phyloP scores from a whole-genome alignment of 2,797 vertebrate species.

The Anguilla marmorata region DNA sequence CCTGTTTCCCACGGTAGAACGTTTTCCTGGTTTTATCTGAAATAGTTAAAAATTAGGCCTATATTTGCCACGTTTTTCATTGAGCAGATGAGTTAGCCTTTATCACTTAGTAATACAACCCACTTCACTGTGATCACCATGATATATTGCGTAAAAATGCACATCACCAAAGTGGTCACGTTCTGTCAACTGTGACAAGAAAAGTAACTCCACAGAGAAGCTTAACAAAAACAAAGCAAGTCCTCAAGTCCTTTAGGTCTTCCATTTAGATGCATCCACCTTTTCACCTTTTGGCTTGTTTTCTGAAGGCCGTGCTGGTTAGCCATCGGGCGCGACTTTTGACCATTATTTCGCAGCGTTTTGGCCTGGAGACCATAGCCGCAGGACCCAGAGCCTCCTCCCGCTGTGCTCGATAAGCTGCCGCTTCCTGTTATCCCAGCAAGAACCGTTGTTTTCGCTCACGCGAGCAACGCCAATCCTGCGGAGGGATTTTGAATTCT shows the following conservation, averaged over 20 bases:
- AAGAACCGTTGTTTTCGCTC: constrained; percentile 37
- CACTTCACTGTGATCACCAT: not conserved
- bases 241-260: not conserved
- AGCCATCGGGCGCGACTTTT: not conserved
- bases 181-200: constrained; percentile 7
- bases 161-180: not conserved
- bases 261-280: not conserved
- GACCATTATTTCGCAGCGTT: constrained; percentile 3
- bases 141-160: not conserved
- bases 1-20: not conserved
- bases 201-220: not conserved
- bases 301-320: not conserved
- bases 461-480: not conserved
- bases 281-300: not conserved
- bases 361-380: not conserved
- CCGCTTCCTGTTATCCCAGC: constrained; percentile 42
- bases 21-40: not conserved
- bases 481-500: constrained; percentile 26
- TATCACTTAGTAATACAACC: not conserved
- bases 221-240: not conserved
- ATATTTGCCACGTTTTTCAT: not conserved
- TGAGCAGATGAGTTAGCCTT: not conserved
- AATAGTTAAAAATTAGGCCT: not conserved
- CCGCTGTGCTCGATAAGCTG: constrained; percentile 29
- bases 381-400: constrained; percentile 20